Conservation (phyloP, 2,888 invertebrate species). For the Dynastes grantii region DNA sequence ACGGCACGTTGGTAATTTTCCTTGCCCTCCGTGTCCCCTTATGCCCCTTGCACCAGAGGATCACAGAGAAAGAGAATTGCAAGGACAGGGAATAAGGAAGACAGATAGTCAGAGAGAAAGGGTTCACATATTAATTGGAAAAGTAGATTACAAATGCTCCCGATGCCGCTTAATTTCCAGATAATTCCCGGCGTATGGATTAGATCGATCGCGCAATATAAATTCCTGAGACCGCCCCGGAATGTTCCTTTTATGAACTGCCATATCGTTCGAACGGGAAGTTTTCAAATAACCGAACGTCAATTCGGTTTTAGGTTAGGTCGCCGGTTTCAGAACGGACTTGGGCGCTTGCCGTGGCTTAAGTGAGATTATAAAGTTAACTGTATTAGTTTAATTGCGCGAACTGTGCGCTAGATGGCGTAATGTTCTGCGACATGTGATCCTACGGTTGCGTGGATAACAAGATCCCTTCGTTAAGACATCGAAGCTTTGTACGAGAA, state of each 20-base stretch:
- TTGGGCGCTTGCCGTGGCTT: constrained; percentile 6
- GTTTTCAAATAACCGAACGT: constrained; percentile 62
- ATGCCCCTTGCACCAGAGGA: neutral
- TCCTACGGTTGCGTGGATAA: neutral
- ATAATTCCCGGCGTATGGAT: constrained; percentile 53
- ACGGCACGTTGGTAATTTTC: neutral
- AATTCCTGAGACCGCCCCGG: constrained; percentile 64
- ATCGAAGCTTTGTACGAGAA: neutral
- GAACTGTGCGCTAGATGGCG: neutral
- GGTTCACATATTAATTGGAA: constrained; percentile 51
- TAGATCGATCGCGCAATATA: constrained; percentile 67
- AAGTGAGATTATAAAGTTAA: constrained; percentile 44
- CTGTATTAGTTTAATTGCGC: constrained; percentile 40
- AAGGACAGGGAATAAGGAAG: neutral
- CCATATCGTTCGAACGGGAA: constrained; percentile 61
- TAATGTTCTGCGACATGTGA: constrained; percentile 16
- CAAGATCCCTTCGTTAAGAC: neutral
- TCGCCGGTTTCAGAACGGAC: constrained; percentile 1
- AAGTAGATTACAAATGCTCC: constrained; percentile 53
- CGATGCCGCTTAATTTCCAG: constrained; percentile 50
- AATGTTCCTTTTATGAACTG: constrained; percentile 62
- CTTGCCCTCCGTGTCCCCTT: neutral
- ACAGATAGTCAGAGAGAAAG: constrained; percentile 3
- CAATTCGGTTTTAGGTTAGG: constrained; percentile 9
- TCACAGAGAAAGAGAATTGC: neutral